Evolutionary conservation across 2,888 invertebrate genomes (phyloP).

Genomic region (Alloscopus bannaensis): DNA sequence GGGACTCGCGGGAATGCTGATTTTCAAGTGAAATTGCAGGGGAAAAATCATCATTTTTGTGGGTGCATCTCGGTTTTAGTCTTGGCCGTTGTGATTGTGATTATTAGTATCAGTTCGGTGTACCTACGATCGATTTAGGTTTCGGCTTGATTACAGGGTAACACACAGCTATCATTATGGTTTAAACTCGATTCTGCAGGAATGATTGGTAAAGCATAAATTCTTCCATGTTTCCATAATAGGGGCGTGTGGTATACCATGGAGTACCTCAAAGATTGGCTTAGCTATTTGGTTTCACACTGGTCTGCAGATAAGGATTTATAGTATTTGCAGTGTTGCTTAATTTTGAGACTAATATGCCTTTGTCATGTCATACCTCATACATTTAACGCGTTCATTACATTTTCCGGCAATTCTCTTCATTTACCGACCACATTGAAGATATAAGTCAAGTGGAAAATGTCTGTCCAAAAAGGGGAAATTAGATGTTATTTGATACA

Average conservation of each 20-base stretch:
- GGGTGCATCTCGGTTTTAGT: too few relatives aligned
- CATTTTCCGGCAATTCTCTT: constrained; percentile 1
- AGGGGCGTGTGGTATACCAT: not conserved
- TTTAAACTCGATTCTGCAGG: too few relatives aligned
- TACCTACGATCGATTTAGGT: not conserved
- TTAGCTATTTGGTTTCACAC: not conserved
- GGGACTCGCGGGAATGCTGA: not conserved
- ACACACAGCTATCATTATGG: too few relatives aligned
- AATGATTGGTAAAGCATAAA: not conserved
- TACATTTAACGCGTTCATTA: too few relatives aligned
- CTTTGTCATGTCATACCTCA: too few relatives aligned
- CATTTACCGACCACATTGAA: not conserved
- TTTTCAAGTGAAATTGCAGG: not conserved
- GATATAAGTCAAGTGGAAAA: not conserved
- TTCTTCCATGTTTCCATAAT: not conserved
- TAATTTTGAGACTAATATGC: not conserved
- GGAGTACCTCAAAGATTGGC: not conserved
- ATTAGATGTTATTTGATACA: constrained; percentile 9
- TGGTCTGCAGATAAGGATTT: not conserved
- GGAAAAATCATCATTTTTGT: not conserved
- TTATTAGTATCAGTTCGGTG: not conserved
- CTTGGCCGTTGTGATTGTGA: too few relatives aligned
- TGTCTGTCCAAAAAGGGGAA: not conserved
- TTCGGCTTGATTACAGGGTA: too few relatives aligned
- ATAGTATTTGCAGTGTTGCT: not conserved